phyloP scores from a whole-genome alignment of 2,113 vertebrate species.

The Acinonyx jubatus region DNA sequence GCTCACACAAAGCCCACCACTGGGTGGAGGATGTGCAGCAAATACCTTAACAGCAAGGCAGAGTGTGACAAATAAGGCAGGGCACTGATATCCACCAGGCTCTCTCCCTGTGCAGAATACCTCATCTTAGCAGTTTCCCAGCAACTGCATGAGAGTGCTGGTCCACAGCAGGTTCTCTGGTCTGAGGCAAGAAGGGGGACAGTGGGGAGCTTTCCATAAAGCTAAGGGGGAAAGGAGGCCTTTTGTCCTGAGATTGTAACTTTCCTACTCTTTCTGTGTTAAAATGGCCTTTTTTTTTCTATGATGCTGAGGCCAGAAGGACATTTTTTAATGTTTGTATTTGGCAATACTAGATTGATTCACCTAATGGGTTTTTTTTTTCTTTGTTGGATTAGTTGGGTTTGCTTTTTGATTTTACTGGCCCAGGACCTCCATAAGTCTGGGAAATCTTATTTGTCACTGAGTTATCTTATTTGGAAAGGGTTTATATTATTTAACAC shows the following conservation, averaged over 20 bases:
- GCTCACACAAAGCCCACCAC: neutral
- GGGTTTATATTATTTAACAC: neutral
- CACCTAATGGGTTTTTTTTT: neutral
- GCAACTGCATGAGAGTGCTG: neutral
- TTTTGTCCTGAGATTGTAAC: neutral
- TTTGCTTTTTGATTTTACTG: neutral
- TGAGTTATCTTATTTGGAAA: neutral
- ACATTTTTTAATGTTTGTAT: neutral
- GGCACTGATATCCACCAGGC: neutral
- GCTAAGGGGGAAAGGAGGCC: neutral
- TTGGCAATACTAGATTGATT: neutral
- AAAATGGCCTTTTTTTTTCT: neutral
- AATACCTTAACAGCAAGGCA: neutral
- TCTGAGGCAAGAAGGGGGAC: neutral
- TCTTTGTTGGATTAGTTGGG: neutral
- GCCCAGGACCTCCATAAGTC: neutral
- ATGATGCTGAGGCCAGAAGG: neutral
- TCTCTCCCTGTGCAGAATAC: neutral
- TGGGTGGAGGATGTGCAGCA: neutral
- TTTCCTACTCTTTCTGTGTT: neutral
- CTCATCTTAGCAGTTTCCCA: neutral
- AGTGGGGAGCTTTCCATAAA: neutral
- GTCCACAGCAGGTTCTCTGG: neutral
- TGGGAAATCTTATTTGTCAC: neutral
- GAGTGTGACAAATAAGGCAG: neutral